phyloP scores from a whole-genome alignment of 23 tunicate species.

The Halocynthia roretzi region DNA sequence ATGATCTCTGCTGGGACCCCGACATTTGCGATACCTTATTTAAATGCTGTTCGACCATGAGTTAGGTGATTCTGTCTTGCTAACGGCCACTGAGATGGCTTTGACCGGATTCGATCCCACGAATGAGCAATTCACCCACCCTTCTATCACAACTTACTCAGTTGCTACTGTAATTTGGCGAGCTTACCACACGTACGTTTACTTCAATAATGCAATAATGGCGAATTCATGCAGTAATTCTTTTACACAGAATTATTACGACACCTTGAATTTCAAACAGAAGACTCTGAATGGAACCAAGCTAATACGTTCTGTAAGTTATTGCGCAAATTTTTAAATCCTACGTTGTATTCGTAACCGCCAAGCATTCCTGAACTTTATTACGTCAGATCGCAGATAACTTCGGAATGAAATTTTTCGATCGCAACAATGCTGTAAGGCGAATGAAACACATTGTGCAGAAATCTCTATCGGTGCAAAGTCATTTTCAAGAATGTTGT shows the following conservation, averaged over 20 bases:
- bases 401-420: slow-evolving; percentile 20
- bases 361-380: neutral
- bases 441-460: neutral
- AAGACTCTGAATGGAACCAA: slow-evolving; percentile 10
- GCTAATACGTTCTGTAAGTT: neutral
- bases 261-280: slow-evolving; percentile 9
- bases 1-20: too few relatives aligned
- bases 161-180: too few relatives aligned
- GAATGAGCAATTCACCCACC: too few relatives aligned
- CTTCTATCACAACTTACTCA: too few relatives aligned
- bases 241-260: slow-evolving; percentile 10
- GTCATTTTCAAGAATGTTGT: slow-evolving; percentile 9
- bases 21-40: too few relatives aligned
- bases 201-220: too few relatives aligned
- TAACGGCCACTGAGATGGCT: too few relatives aligned
- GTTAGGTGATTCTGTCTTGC: too few relatives aligned
- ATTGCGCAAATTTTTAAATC: neutral
- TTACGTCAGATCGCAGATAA: slow-evolving; percentile 14
- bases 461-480: neutral
- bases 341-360: neutral
- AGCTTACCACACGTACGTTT: too few relatives aligned
- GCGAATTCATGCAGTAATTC: neutral
- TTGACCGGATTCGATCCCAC: too few relatives aligned
- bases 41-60: too few relatives aligned
- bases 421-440: slow-evolving; percentile 10